Evolutionary conservation across 1,140 invertebrate species (phyloP).

Genomic region (Caerostris darwini): DNA sequence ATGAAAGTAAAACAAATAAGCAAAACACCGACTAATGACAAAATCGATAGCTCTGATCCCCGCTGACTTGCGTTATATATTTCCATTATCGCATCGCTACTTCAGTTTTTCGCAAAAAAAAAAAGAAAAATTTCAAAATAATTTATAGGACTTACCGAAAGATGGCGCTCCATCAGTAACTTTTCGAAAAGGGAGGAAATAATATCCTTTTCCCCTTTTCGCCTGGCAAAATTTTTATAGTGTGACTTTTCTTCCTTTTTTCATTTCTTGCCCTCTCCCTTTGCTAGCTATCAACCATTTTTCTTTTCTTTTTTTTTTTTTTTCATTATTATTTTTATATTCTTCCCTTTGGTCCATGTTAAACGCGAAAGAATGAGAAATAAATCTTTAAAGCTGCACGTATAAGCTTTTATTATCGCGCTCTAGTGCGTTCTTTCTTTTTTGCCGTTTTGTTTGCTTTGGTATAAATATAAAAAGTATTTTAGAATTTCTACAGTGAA

Average conservation of each 20-base stretch:
- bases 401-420: constrained; percentile 29
- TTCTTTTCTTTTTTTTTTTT: background rate
- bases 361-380: constrained; percentile 51
- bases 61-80: constrained; percentile 41
- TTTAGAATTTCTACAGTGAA: background rate
- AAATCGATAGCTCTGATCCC: constrained; percentile 59
- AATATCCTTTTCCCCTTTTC: constrained; percentile 39
- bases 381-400: constrained; percentile 44
- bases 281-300: background rate
- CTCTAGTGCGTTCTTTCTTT: background rate
- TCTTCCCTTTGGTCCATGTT: background rate
- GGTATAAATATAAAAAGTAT: background rate
- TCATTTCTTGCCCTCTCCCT: background rate
- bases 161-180: constrained; percentile 45
- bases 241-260: background rate
- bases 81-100: constrained; percentile 31
- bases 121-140: constrained; percentile 29
- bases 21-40: constrained; percentile 47
- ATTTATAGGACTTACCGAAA: constrained; percentile 48
- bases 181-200: constrained; percentile 46
- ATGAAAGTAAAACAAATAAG: background rate
- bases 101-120: background rate
- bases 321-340: background rate
- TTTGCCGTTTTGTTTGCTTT: constrained; percentile 1
- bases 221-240: background rate